Base-by-base conservation (phyloP, 1,140 invertebrate species). In the Ectropis grisescens region DNA sequence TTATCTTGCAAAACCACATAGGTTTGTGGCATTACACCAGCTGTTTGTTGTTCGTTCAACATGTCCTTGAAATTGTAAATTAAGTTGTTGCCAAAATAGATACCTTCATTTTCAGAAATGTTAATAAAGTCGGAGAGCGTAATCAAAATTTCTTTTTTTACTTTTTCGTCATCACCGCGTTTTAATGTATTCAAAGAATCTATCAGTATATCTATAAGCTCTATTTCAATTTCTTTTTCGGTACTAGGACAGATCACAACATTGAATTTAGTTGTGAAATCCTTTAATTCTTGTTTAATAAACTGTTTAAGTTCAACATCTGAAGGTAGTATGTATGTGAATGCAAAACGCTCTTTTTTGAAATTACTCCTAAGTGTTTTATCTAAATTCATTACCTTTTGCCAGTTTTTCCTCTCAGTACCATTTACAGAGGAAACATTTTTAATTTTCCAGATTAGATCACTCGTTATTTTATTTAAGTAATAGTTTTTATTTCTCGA, bases 271-370 rank as follows among this genome's bases (percentile, higher is more conserved):
- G 3, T n/a, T 6, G 10, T 26, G 24, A 44, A 50, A 2, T 35
- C 10, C 1, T 11, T 22, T 11, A 57, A 16, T 34, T 48, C 46
- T 31, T 38, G 33, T 19, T 16, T 32, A 19, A 66, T 35, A 26
- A 55, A 56, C 2, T 39, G 29, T 29, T 29, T 47, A 1, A 67
- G 11, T 26, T 54, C 49, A 16, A 37, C 37, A 39, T 60, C 46
- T 28, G 41, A 53, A 11, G 42, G 45, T 22, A 48, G 33, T 19
- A 45, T 33, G 33, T 23, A 33, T 13, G 31, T 39, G 10, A 43
- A 39, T 6, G 19, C 23, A 12, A 34, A 40, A n/a, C n/a, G n/a
- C 2, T 23, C 29, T 13, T 30, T 12, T 24, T 15, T 26, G 3
- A 4, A 26, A n/a, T 10, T 26, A 22, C 4, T 22, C 19, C 24